Base-by-base conservation (phyloP, 2,888 invertebrate species). In the Acanthosoma haemorrhoidale region DNA sequence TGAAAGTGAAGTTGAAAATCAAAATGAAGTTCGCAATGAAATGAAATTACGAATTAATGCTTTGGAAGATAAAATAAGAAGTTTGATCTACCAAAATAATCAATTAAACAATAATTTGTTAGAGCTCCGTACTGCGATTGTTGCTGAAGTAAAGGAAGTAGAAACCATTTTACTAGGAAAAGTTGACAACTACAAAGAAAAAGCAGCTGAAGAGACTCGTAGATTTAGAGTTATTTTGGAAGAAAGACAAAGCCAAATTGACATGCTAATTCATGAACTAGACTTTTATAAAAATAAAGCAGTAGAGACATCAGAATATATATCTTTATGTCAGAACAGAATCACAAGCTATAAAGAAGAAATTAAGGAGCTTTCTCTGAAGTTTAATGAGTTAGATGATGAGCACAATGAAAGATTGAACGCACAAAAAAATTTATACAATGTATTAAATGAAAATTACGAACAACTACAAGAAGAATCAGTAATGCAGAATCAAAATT, bases 1-100 rank as follows among this genome's bases (percentile, higher is more conserved):
- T 69, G 75, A 75, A 68, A 71, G 59, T 25, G 75, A 75, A 61
- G 75, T 75, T 13, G 75, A 74, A 59, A 67, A 73, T 8, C 69
- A 73, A 31, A 74, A 74, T 68, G 70, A 72, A 34, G 69, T 69
- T 15, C 72, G 71, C 6, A 69, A 69, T 25, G 72, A 73, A 61
- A 60, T 75, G n/a, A 41, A 68, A 59, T 43, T 69, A 32, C 71
- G 73, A 25, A 72, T 68, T 41, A 69, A 70, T 31, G 69, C 66
- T 21, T 66, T 74, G 8, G 74, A 74, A 63, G 73, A 70, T 32
- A 71, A 74, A 66, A 70, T 73, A 9, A 70, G 68, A 15, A 68
- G 51, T 11, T 38, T 74, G n/a, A 61, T 71, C n/a, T 38, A 68
- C 15, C 73, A 73, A 72, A 73, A 73, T 36, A 70, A 67, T 32